These are phyloP conservation scores for Meandrusa payeni DNA, from an alignment of 2,888 invertebrate genomes.

Conservation along the genomic window DNA sequence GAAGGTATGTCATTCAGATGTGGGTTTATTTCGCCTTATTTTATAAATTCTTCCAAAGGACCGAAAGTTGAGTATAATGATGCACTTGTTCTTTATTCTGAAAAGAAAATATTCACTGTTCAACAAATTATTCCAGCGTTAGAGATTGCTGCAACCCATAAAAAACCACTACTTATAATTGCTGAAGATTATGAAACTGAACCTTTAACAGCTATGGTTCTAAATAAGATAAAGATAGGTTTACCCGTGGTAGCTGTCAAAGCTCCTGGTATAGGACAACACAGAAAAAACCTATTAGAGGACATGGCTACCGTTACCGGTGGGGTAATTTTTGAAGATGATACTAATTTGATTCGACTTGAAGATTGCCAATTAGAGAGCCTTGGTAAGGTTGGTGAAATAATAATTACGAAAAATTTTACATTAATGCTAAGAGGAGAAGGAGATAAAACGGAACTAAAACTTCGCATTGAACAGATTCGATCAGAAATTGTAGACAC, in stretches of 20 bases:
- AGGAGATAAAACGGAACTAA: constrained; percentile 88
- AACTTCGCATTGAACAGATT: constrained; percentile 88
- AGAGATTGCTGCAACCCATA: constrained; percentile 94
- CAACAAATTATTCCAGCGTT: constrained; percentile 97
- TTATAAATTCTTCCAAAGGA: constrained; percentile 98
- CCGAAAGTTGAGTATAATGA: constrained; percentile 98
- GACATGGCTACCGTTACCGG: constrained; percentile 97
- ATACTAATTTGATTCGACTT: constrained; percentile 91
- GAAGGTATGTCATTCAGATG: constrained; percentile 99
- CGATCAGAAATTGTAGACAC: constrained; percentile 90
- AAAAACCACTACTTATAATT: constrained; percentile 96
- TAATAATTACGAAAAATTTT: constrained; percentile 95
- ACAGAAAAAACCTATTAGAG: constrained; percentile 91
- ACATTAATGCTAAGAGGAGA: constrained; percentile 85
- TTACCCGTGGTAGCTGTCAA: constrained; percentile 96
- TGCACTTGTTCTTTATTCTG: constrained; percentile 93
- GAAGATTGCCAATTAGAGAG: constrained; percentile 92
- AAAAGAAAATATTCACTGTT: constrained; percentile 97
- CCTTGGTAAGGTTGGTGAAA: constrained; percentile 92
- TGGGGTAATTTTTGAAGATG: constrained; percentile 95
- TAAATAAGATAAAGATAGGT: constrained; percentile 93
- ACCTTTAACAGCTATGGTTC: constrained; percentile 93
- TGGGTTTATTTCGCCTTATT: constrained; percentile 99
- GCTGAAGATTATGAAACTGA: constrained; percentile 97
- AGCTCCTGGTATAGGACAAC: constrained; percentile 97